These are phyloP conservation scores for Lycophotia porphyrea DNA, from an alignment of 2,888 invertebrate species.

Conservation along the genomic window DNA sequence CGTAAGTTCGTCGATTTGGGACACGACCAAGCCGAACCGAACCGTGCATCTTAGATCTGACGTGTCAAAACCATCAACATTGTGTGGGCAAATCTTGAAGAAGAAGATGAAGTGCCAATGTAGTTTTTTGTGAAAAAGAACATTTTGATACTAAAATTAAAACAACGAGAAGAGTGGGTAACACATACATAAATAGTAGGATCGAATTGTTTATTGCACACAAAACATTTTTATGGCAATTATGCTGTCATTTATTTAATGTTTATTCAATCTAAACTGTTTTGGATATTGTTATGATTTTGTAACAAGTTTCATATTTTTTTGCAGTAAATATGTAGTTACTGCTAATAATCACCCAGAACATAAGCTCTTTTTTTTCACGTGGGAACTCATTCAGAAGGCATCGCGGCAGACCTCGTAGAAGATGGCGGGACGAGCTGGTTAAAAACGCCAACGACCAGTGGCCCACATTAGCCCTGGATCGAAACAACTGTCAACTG, in stretches of 20 bases:
- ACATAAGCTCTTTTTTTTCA: too few species aligned
- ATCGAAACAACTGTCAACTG: too few species aligned
- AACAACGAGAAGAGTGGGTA: neutral
- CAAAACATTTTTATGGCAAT: conserved; percentile 16
- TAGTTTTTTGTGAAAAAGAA: too few species aligned
- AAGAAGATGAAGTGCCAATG: too few species aligned
- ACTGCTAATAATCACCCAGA: neutral
- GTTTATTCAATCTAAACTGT: neutral
- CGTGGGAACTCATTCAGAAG: too few species aligned
- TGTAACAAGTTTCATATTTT: neutral
- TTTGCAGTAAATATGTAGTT: neutral
- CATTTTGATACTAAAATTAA: neutral
- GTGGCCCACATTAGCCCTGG: too few species aligned
- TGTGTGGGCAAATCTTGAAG: too few species aligned
- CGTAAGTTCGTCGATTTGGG: neutral
- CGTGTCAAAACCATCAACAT: too few species aligned
- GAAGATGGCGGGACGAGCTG: too few species aligned
- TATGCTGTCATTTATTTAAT: conserved; percentile 6
- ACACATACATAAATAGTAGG: neutral
- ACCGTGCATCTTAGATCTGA: neutral
- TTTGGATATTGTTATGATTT: neutral
- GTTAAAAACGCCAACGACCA: too few species aligned
- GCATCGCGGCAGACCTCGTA: too few species aligned
- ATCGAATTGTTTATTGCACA: conserved; percentile 20
- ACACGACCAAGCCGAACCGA: neutral